Conservation (phyloP, 2,888 invertebrate species). For the Aricia artaxerxes region DNA sequence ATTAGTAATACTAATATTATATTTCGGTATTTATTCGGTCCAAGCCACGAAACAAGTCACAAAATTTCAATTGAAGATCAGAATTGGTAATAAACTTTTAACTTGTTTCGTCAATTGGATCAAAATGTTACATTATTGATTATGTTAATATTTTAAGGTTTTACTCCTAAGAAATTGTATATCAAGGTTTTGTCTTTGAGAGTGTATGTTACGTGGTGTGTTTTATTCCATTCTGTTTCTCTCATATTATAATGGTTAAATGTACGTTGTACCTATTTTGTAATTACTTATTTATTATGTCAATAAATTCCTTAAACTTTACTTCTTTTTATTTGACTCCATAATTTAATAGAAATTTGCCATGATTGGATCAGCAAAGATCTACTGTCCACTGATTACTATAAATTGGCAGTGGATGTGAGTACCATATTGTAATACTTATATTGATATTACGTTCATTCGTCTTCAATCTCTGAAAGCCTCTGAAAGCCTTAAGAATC, state of each 20-base stretch:
- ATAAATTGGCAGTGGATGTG: too few relatives aligned
- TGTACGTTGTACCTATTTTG: constrained; percentile 59
- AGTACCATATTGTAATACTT: too few relatives aligned
- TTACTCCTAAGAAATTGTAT: constrained; percentile 32
- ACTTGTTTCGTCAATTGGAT: background rate
- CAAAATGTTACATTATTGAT: background rate
- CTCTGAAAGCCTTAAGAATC: too few relatives aligned
- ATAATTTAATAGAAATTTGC: background rate
- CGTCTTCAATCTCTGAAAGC: too few relatives aligned
- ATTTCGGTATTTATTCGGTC: background rate
- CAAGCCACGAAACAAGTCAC: background rate
- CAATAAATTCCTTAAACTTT: constrained; percentile 53
- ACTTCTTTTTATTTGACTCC: background rate
- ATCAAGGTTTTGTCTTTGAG: constrained; percentile 26
- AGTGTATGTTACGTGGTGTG: constrained; percentile 46
- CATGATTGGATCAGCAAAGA: background rate
- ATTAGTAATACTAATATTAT: background rate
- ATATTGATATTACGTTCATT: too few relatives aligned
- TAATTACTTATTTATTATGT: constrained; percentile 56
- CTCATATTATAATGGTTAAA: constrained; percentile 60
- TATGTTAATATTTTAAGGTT: constrained; percentile 34
- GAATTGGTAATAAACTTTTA: background rate
- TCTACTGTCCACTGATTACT: too few relatives aligned
- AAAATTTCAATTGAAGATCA: background rate
- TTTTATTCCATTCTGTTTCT: constrained; percentile 66